Conservation (phyloP, 2,888 invertebrate species). For the Prosapia bicincta region DNA sequence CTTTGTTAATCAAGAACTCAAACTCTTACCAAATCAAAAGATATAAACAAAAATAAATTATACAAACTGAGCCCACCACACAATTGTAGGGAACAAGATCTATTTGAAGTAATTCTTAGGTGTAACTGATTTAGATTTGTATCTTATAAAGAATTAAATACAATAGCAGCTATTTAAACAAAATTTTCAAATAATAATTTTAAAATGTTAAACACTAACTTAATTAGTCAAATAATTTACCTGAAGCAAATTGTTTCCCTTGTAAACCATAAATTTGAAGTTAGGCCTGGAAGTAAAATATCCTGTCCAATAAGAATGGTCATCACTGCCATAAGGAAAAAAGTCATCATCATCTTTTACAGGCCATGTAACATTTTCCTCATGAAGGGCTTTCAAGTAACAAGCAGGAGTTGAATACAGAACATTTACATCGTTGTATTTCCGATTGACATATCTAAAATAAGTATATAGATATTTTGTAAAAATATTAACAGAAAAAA, state of each 20-base stretch:
- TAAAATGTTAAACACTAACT: too few relatives aligned
- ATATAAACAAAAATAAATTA: too few relatives aligned
- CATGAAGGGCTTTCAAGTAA: constrained; percentile 55
- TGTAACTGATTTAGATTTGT: too few relatives aligned
- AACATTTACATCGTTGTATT: constrained; percentile 55
- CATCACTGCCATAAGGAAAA: constrained; percentile 63
- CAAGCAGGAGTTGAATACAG: constrained; percentile 61
- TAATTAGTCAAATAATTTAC: too few relatives aligned
- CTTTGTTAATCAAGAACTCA: too few relatives aligned
- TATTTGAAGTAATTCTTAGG: too few relatives aligned
- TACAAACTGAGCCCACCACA: too few relatives aligned
- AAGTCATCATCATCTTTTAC: constrained; percentile 56
- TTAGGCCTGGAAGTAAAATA: constrained; percentile 59
- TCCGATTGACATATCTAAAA: constrained; percentile 38
- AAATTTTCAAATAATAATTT: too few relatives aligned
- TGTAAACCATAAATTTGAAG: constrained; percentile 52
- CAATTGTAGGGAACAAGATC: too few relatives aligned
- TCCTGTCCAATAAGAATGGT: constrained; percentile 71
- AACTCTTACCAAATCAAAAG: too few relatives aligned
- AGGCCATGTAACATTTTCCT: constrained; percentile 46
- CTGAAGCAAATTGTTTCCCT: constrained; percentile 54
- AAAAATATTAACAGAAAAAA: background rate
- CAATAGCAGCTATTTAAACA: too few relatives aligned
- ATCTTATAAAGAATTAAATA: too few relatives aligned
- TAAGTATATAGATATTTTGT: background rate